Base-by-base conservation (phyloP, 2,113 vertebrate genomes). In the Tichodroma muraria region DNA sequence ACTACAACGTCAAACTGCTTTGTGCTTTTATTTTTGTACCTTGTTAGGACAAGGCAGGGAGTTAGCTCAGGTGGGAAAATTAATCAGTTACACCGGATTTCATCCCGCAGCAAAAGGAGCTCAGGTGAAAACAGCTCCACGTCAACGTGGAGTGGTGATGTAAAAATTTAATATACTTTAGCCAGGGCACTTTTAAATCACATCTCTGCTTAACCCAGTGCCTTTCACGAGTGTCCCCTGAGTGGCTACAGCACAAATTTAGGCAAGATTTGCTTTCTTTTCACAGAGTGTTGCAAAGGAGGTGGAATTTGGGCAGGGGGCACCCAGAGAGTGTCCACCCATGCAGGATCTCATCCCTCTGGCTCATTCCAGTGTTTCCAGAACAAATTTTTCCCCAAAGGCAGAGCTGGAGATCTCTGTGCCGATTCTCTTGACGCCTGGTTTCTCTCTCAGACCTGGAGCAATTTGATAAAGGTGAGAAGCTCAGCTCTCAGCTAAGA, bases 381-480 rank as follows among this genome's bases (percentile, higher is more conserved):
- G 88, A 84, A 75, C 71, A 83, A 88, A 54, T 75, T 88, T 83
- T 80, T 21, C 69, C 80, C 80, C 73, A 72, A 38, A 95, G 69
- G 88, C 76, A 96, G 68, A 80, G 82, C 76, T 85, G 63, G 30
- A 92, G 80, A 89, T 89, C 57, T 50, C 78, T 60, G 57, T 69
- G 63, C 91, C 89, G 49, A 50, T 66, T 87, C 89, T 82, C 81
- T 21, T 73, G 89, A 73, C 1, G 27, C 63, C 20, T n/a, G 38
- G 60, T 66, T 89, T 94, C 75, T 80, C 69, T 53, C 75, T 80
- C 75, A 82, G 71, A 93, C 87, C 91, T 94, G 87, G 59, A 96
- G 71, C 54, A 85, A 91, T 92, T 95, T 82, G 94, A 94, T 94
- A 94, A n/a, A 95, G 81, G 87, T 61, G 78, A 89, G 95, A 87